Evolutionary conservation across 2,797 vertebrate species (phyloP).

Genomic region (Myotis pilosus): DNA sequence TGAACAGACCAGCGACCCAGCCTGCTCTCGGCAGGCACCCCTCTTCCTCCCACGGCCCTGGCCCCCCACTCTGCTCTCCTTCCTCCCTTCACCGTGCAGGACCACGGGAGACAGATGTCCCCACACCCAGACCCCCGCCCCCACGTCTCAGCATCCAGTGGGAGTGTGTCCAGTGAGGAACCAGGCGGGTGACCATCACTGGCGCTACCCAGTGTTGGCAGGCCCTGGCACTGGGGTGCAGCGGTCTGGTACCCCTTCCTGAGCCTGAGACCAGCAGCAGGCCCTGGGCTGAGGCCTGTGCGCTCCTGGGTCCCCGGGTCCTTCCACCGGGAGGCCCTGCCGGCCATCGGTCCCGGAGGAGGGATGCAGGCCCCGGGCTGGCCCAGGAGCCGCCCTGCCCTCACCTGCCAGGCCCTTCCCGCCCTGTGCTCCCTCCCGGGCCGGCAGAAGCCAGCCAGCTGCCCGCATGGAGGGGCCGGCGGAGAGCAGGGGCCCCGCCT

Average conservation of each 20-base stretch:
- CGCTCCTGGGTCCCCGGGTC: rapidly evolving
- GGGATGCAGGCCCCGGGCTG: background rate
- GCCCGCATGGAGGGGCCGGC: background rate
- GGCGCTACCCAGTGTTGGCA: rapidly evolving
- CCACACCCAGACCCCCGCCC: background rate
- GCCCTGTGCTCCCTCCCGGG: slow-evolving; percentile 67
- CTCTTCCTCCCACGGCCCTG: background rate
- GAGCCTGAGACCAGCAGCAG: background rate
- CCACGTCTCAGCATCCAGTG: rapidly evolving
- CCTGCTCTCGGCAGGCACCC: rapidly evolving
- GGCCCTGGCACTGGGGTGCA: background rate
- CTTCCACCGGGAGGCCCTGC: background rate
- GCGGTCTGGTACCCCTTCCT: rapidly evolving
- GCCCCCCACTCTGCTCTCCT: background rate
- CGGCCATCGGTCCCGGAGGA: too few species aligned
- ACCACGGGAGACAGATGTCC: background rate
- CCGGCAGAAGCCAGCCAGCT: slow-evolving; percentile 64
- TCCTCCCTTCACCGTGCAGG: too few species aligned
- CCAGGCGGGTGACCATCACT: rapidly evolving
- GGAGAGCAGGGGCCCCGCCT: rapidly evolving
- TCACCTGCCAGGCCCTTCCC: slow-evolving; percentile 9
- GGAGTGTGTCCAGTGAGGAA: background rate
- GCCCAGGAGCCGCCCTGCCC: background rate
- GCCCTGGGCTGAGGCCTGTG: background rate
- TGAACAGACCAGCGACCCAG: rapidly evolving